A percentile compares a stretch with the other conserved stretches of the same genome.
Evolutionary conservation across 2,888 invertebrate genomes (phyloP).

Genomic region (Rotaria sp.): DNA sequence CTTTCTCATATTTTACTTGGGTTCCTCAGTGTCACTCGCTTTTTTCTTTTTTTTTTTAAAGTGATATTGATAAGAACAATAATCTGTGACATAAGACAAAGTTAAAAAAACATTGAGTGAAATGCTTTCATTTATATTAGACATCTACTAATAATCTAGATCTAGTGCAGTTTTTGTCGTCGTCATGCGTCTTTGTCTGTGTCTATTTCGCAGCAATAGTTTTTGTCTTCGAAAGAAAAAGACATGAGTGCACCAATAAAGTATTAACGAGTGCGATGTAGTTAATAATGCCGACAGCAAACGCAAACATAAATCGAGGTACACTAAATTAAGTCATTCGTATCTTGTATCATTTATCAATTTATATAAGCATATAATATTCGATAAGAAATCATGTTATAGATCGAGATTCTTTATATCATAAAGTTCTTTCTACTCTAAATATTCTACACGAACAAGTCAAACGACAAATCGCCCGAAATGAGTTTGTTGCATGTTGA

Average conservation of each 20-base stretch:
- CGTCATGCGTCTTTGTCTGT: neutral
- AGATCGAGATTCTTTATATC: neutral
- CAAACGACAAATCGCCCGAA: neutral
- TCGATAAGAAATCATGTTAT: neutral
- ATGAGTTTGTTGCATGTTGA: neutral
- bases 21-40: too few relatives aligned
- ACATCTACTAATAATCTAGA: neutral
- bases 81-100: neutral
- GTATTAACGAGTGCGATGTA: too few relatives aligned
- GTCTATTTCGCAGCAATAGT: neutral
- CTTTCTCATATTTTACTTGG: neutral
- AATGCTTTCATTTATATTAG: neutral
- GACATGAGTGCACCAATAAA: neutral
- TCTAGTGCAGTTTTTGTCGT: neutral
- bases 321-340: neutral
- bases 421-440: neutral
- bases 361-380: neutral
- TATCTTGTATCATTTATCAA: too few relatives aligned
- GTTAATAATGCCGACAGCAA: neutral
- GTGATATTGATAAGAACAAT: neutral
- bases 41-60: too few relatives aligned
- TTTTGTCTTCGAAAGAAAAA: neutral
- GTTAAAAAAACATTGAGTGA: neutral
- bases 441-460: neutral
- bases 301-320: neutral